Conservation (phyloP, 2,113 vertebrate genomes). For the Hypomesus transpacificus region DNA sequence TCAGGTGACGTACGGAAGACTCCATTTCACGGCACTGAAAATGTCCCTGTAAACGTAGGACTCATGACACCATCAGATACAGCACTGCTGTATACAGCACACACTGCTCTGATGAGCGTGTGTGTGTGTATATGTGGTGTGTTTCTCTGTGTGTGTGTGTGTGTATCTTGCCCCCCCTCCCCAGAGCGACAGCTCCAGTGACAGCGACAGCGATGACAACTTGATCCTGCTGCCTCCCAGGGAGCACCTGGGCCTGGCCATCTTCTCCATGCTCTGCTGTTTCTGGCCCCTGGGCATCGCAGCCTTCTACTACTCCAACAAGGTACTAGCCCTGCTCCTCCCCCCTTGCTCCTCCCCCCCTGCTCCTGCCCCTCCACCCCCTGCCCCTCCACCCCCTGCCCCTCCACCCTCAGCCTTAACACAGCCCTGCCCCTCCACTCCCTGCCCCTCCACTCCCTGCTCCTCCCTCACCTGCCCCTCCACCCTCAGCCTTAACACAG, state of each 20-base stretch:
- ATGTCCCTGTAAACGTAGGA: too few species aligned
- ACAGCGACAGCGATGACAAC: constrained; percentile 93
- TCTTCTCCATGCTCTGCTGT: constrained; percentile 99
- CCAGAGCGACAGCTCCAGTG: constrained; percentile 89
- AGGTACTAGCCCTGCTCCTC: constrained; percentile 71
- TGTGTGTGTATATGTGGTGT: too few species aligned
- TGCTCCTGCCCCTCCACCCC: background rate
- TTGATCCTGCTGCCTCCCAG: constrained; percentile 90
- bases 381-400: background rate
- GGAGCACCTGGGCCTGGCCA: constrained; percentile 91
- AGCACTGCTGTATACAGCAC: too few species aligned
- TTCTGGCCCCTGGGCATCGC: constrained; percentile 97
- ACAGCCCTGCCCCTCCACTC: background rate
- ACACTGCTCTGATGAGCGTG: too few species aligned
- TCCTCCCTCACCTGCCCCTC: background rate
- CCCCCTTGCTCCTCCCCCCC: background rate
- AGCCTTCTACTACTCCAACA: constrained; percentile 98
- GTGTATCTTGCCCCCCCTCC: constrained; percentile 17
- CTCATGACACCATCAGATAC: too few species aligned
- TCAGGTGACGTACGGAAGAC: too few species aligned
- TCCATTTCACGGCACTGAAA: too few species aligned
- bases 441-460: background rate
- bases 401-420: background rate
- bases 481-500: background rate
- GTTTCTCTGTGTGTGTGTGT: too few species aligned